Percentiles rank a stretch among this genome's conserved stretches.
Conservation (phyloP, 1,140 invertebrate genomes). For the Drosophila parvula region DNA sequence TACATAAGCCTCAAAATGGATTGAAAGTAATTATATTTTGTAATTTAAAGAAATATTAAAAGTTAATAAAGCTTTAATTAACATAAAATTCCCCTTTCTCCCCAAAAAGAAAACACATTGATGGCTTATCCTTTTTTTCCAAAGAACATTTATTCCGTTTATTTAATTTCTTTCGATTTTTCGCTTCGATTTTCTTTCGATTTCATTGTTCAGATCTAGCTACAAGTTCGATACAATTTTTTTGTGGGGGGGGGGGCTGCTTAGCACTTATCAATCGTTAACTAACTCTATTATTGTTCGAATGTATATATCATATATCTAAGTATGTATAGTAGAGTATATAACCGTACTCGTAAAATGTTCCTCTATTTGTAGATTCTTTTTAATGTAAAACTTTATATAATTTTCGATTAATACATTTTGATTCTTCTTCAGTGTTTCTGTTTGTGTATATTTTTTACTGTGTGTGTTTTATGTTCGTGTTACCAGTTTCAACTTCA, state of each 20-base stretch:
- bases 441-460: no score
- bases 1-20: not conserved
- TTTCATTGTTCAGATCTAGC: conserved; percentile 65
- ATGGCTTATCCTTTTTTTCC: conserved; percentile 10
- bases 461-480: not conserved
- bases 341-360: conserved; percentile 56
- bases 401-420: conserved; percentile 54
- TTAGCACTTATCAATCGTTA: conserved; percentile 55
- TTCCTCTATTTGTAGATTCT: conserved; percentile 46
- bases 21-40: not conserved
- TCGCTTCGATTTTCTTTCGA: conserved; percentile 47
- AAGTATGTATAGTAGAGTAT: conserved; percentile 50
- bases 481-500: conserved; percentile 13
- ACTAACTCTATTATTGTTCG: conserved; percentile 79
- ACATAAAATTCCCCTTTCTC: not conserved
- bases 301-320: conserved; percentile 66
- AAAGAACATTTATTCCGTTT: conserved; percentile 53
- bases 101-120: not conserved
- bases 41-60: no score
- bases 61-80: no score
- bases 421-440: conserved; percentile 44
- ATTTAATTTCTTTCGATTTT: conserved; percentile 52
- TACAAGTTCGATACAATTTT: conserved; percentile 60
- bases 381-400: conserved; percentile 44
- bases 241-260: no score